phyloP scores from a whole-genome alignment of 64 coral and sea anemone genomes.

The Trachythela sp. region DNA sequence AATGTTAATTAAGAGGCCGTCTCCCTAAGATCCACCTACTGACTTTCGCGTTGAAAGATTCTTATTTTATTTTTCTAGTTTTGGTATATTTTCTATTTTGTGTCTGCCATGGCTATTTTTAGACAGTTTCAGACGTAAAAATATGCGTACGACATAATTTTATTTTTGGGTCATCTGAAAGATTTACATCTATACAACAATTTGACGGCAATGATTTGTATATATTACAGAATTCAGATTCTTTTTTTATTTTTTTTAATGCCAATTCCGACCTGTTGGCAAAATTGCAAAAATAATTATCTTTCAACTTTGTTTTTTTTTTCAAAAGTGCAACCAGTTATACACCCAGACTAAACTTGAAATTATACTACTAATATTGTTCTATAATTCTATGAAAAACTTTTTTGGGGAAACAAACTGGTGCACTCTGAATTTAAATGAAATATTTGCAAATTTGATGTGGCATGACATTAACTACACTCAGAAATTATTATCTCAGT shows the following conservation, averaged over 20 bases:
- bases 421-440: background rate
- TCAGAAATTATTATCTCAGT: background rate
- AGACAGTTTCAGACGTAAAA: background rate
- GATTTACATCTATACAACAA: background rate
- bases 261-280: background rate
- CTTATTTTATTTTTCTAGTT: slow-evolving; percentile 4
- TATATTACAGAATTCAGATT: background rate
- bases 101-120: background rate
- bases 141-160: background rate
- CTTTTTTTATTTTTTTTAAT: background rate
- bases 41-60: background rate
- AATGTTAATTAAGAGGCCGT: background rate
- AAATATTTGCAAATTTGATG: background rate
- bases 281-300: background rate
- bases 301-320: slow-evolving; percentile 4
- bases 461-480: background rate
- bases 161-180: background rate
- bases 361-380: background rate
- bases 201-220: background rate
- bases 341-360: background rate
- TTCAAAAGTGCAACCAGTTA: background rate
- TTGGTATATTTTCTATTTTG: background rate
- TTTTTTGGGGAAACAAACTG: background rate
- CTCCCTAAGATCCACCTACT: background rate
- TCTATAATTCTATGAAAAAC: background rate